A percentile compares a stretch with the other conserved stretches of the same genome.
These are phyloP conservation scores for Tyria jacobaeae DNA, from an alignment of 2,888 invertebrate species.

Conservation along the genomic window DNA sequence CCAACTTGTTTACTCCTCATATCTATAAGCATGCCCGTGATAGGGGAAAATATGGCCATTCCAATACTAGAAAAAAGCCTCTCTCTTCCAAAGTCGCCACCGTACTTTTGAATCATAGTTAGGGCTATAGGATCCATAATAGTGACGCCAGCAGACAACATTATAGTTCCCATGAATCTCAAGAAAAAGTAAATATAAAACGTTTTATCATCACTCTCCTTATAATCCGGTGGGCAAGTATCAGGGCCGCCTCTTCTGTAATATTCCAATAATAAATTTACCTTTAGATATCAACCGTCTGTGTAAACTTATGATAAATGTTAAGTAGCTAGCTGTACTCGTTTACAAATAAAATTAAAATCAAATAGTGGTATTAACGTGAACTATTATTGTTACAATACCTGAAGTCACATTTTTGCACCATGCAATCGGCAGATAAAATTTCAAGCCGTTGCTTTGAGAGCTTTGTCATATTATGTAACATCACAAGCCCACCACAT, in stretches of 20 bases:
- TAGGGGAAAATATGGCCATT: slow-evolving; percentile 93
- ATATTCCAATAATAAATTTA: slow-evolving; percentile 69
- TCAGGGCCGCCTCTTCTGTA: slow-evolving; percentile 90
- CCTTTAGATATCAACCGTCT: slow-evolving; percentile 57
- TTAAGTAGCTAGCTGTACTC: slow-evolving; percentile 41
- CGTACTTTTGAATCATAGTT: slow-evolving; percentile 94
- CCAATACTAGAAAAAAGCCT: slow-evolving; percentile 93
- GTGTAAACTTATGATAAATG: slow-evolving; percentile 61
- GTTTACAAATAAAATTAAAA: slow-evolving; percentile 58
- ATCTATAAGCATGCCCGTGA: slow-evolving; percentile 93
- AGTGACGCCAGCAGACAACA: slow-evolving; percentile 94
- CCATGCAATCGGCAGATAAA: slow-evolving; percentile 90
- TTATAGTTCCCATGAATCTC: slow-evolving; percentile 92
- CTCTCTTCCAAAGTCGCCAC: slow-evolving; percentile 93
- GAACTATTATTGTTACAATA: slow-evolving; percentile 48
- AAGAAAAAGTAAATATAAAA: slow-evolving; percentile 94
- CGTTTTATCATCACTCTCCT: slow-evolving; percentile 91
- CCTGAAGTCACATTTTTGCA: slow-evolving; percentile 92
- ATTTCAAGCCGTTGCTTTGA: slow-evolving; percentile 86
- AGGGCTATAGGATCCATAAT: slow-evolving; percentile 96
- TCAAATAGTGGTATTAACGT: slow-evolving; percentile 45
- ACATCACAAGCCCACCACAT: slow-evolving; percentile 90
- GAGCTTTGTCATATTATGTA: slow-evolving; percentile 88
- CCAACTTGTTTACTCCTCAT: slow-evolving; percentile 87
- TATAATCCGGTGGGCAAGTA: slow-evolving; percentile 93